These are phyloP conservation scores for Argya squamiceps DNA, from an alignment of 2,797 vertebrate species.

Conservation along the genomic window DNA sequence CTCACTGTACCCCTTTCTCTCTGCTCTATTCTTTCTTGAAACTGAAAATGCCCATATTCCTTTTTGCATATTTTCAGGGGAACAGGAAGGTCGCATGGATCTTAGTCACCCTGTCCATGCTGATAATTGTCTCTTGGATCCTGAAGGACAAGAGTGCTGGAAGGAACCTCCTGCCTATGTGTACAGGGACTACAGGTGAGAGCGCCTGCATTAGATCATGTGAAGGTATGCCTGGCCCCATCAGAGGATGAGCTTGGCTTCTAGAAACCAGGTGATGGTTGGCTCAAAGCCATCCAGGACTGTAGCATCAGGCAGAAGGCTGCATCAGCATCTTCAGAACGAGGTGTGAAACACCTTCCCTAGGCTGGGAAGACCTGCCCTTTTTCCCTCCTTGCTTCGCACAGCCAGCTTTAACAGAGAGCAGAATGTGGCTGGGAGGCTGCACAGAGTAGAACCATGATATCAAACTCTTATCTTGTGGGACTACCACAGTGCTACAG, in stretches of 20 bases:
- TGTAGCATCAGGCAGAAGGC: neutral
- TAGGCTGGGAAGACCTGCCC: neutral
- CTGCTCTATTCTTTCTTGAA: neutral
- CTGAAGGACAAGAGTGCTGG: conserved; percentile 92
- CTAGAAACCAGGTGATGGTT: neutral
- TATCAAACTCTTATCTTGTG: neutral
- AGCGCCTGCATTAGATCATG: neutral
- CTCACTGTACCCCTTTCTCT: neutral
- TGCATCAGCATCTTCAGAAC: neutral
- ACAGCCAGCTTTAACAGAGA: neutral
- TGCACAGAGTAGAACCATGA: neutral
- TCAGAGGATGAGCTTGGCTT: neutral
- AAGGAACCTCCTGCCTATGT: conserved; percentile 91
- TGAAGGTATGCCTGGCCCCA: neutral
- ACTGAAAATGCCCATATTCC: neutral
- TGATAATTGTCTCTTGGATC: conserved; percentile 96
- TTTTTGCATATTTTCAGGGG: conserved; percentile 71
- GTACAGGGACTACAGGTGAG: conserved; percentile 93
- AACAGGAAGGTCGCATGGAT: conserved; percentile 91
- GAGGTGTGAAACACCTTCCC: neutral
- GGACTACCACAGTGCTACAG: neutral
- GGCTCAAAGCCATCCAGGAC: neutral
- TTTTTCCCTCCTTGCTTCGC: neutral
- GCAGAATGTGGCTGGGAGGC: neutral
- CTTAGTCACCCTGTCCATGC: conserved; percentile 95